Base-by-base conservation (phyloP, 30 jellyfish, hydroid and myxozoan species). In the Morbakka virulenta region DNA sequence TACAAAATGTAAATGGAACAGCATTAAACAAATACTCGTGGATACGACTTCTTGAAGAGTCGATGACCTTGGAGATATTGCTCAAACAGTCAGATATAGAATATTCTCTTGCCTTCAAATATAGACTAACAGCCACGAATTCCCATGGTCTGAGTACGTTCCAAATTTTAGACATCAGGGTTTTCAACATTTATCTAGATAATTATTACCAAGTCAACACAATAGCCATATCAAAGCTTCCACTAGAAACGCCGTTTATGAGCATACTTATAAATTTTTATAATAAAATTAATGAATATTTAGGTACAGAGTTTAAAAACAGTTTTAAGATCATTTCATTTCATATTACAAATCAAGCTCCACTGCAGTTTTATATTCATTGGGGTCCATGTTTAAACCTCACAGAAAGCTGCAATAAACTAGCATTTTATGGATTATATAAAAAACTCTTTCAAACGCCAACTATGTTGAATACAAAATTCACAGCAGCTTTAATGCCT, bases 61-160 rank as follows among this genome's bases (percentile, higher is more conserved):
- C 13, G 9, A 41, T 41, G 57, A 41, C 17, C 13, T 17, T 41
- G 57, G 17, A 41, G 17, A 17, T 9, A 6, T 6, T 41, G 17
- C 57, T 17, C 77, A 21, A 4, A 17, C 64, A 11, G 65, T 64
- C 9, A 22, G 65, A 20, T 65, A 4, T 31, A 31, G 25, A 41
- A 6, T 41, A 9, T 17, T 41, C 57, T 6, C 13, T 41, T 41
- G 57, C 9, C 17, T 6, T 41, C 13, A 17, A 41, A 6, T 81
- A 2, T 52, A 28, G 28, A 0, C 20, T 81, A 4, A 74, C 2
- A 23, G 94, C 93, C 11, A 73, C 91, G 17, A 72, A 81, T 36
- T 67, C 69, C 32, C 34, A 28, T 1, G 57, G 84, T 26, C 1
- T 51, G 25, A 41, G 57, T 2, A 23, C 72, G 11, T 41, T 6